phyloP scores from a whole-genome alignment of 2,797 vertebrate genomes.

The Pangasius mekongensis region DNA sequence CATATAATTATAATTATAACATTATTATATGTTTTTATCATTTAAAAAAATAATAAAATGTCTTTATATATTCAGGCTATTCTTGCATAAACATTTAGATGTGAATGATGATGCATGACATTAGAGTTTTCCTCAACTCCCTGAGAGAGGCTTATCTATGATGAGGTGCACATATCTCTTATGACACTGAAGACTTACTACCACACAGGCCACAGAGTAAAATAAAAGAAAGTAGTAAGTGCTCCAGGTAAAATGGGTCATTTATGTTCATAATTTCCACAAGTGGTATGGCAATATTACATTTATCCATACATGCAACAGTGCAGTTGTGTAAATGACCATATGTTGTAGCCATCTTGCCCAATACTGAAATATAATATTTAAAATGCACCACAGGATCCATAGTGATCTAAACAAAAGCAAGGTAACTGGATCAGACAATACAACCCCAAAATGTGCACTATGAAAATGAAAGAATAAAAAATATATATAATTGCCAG shows the following conservation, averaged over 20 bases:
- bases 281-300: slow-evolving; percentile 12
- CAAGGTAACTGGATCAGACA: slow-evolving; percentile 1
- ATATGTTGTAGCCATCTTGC: slow-evolving; percentile 11
- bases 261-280: slow-evolving; percentile 12
- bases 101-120: slow-evolving; percentile 41
- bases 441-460: slow-evolving; percentile 1
- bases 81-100: slow-evolving; percentile 27
- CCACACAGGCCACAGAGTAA: slow-evolving; percentile 41
- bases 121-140: slow-evolving; percentile 21
- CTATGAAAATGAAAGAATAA: not conserved
- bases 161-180: slow-evolving; percentile 42
- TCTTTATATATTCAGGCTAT: slow-evolving; percentile 27
- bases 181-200: slow-evolving; percentile 39
- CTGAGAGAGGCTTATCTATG: slow-evolving; percentile 40
- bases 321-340: slow-evolving; percentile 31
- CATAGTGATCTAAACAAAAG: slow-evolving; percentile 28
- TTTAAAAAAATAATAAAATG: not conserved
- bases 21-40: not conserved
- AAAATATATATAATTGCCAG: not conserved
- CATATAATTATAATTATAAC: slow-evolving; percentile 21
- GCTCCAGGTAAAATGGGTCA: not conserved
- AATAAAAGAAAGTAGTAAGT: slow-evolving; percentile 60
- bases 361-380: slow-evolving; percentile 23
- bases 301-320: slow-evolving; percentile 38
- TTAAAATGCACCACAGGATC: slow-evolving; percentile 21